These are phyloP conservation scores for Melipona quadrifasciata DNA, from an alignment of 1,140 invertebrate species.

Conservation along the genomic window DNA sequence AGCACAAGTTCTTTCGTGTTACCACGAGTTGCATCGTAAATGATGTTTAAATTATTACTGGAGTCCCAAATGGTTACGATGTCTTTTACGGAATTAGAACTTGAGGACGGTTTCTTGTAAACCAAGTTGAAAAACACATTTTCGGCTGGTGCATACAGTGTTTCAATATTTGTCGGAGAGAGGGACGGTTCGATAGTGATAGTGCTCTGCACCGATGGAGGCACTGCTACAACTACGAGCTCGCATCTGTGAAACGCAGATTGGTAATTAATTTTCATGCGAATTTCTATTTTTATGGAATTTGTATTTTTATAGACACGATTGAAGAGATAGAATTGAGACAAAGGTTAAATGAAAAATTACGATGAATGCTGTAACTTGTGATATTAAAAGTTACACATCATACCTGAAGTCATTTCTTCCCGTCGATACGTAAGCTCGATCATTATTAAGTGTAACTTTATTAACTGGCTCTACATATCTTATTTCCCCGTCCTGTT, in stretches of 20 bases:
- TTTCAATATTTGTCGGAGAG: conserved; percentile 27
- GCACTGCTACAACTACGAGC: conserved; percentile 65
- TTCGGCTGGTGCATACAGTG: conserved; percentile 34
- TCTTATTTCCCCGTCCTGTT: conserved; percentile 51
- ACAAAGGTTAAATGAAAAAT: too few relatives aligned
- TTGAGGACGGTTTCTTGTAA: conserved; percentile 41
- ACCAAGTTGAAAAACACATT: conserved; percentile 60
- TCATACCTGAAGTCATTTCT: conserved; percentile 62
- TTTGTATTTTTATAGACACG: too few relatives aligned
- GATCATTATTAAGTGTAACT: conserved; percentile 60
- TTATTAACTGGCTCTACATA: conserved; percentile 53
- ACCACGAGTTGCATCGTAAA: conserved; percentile 56
- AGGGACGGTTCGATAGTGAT: conserved; percentile 57
- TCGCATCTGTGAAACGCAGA: conserved; percentile 59
- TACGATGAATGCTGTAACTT: too few relatives aligned
- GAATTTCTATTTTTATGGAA: too few relatives aligned
- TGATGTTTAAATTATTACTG: conserved; percentile 47
- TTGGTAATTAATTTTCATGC: too few relatives aligned
- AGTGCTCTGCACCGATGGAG: conserved; percentile 49
- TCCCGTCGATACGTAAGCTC: conserved; percentile 56
- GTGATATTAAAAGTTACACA: too few relatives aligned
- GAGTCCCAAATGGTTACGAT: conserved; percentile 48
- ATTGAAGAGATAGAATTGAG: too few relatives aligned
- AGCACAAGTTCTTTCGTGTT: conserved; percentile 31
- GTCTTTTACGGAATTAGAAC: conserved; percentile 4